Conservation (phyloP, 2,797 vertebrate species). For the Hirundo rustica region DNA sequence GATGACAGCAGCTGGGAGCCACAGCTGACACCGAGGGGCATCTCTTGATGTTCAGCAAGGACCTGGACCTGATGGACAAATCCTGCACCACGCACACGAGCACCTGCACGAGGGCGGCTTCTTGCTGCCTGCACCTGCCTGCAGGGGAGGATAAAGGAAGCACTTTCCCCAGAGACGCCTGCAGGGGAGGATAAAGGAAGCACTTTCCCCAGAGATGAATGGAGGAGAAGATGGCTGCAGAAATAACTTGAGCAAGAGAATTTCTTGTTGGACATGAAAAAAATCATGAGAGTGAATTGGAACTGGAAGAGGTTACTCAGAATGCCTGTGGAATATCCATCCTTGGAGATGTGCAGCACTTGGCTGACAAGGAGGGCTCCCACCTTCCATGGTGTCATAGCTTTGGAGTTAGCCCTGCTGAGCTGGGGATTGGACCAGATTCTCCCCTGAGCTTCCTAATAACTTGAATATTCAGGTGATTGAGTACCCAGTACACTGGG, state of each 20-base stretch:
- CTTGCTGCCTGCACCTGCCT: background rate
- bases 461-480: background rate
- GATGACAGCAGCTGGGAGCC: background rate
- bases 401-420: background rate
- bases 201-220: background rate
- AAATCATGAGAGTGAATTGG: background rate
- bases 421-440: background rate
- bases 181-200: background rate
- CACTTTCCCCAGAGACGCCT: too few species aligned
- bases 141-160: background rate
- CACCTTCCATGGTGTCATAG: accelerated
- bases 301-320: background rate
- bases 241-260: background rate
- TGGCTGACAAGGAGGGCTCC: background rate
- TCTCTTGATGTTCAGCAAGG: background rate
- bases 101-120: background rate
- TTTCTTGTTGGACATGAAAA: background rate
- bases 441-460: background rate
- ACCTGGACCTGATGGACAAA: background rate
- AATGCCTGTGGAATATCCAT: background rate
- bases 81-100: background rate
- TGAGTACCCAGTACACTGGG: background rate
- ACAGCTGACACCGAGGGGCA: accelerated
- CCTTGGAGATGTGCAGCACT: background rate
- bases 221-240: background rate